phyloP scores from a whole-genome alignment of 2,888 invertebrate genomes.

The Dasypolia templi region DNA sequence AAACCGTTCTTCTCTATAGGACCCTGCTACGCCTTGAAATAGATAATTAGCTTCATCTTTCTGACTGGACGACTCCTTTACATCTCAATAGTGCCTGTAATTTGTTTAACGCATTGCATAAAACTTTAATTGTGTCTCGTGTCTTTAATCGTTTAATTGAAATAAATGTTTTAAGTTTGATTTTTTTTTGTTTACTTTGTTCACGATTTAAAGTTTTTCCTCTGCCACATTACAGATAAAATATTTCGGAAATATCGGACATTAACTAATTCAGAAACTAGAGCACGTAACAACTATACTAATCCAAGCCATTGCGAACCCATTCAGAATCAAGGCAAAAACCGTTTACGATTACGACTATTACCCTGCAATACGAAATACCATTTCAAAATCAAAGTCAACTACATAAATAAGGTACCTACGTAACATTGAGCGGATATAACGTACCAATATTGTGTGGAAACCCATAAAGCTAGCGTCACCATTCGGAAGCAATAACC shows the following conservation, averaged over 20 bases:
- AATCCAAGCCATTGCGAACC: constrained; percentile 20
- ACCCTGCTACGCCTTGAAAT: neutral
- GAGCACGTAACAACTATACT: constrained; percentile 9
- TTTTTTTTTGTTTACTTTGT: neutral
- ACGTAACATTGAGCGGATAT: constrained; percentile 35
- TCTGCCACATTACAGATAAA: no score
- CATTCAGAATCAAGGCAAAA: constrained; percentile 42
- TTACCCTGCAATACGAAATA: constrained; percentile 41
- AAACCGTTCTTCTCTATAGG: neutral
- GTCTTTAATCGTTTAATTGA: neutral
- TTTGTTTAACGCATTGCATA: neutral
- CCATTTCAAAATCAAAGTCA: constrained; percentile 58
- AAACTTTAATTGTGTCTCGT: neutral
- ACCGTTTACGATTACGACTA: constrained; percentile 54
- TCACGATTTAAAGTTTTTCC: no score
- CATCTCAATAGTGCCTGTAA: no score
- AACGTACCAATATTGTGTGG: constrained; percentile 58
- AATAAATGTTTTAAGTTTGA: neutral
- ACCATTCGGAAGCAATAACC: constrained; percentile 65
- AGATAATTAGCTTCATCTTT: neutral
- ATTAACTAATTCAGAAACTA: no score
- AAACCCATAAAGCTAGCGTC: constrained; percentile 56
- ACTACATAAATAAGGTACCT: constrained; percentile 49
- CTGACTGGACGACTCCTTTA: neutral
- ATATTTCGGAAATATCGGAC: no score